phyloP scores from a whole-genome alignment of 2,113 vertebrate genomes.

The Tinamus guttatus region DNA sequence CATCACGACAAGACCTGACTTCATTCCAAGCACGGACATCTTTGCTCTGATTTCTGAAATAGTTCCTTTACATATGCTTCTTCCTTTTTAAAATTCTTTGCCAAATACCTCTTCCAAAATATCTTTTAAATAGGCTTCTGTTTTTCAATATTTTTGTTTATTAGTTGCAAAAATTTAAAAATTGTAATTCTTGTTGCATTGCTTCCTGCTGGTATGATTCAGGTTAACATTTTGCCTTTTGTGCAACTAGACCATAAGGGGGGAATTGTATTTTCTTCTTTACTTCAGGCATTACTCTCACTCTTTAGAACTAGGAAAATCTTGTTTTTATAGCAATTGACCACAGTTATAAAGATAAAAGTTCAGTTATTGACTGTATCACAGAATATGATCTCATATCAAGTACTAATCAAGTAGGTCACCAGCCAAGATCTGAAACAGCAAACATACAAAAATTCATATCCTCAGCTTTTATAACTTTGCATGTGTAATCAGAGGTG shows the following conservation, averaged over 20 bases:
- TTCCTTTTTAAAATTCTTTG: not conserved
- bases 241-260: not conserved
- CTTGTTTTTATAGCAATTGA: not conserved
- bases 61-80: not conserved
- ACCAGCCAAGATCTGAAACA: not conserved
- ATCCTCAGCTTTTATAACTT: not conserved
- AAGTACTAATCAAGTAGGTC: not conserved
- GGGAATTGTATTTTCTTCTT: not conserved
- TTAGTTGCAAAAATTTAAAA: not conserved
- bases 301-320: not conserved
- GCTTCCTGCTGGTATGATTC: not conserved
- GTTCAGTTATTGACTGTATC: not conserved
- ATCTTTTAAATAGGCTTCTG: not conserved
- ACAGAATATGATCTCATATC: not conserved
- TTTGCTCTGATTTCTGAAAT: not conserved
- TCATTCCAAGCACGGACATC: not conserved
- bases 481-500: fast-evolving
- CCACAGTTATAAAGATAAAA: not conserved
- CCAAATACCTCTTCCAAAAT: not conserved
- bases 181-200: not conserved
- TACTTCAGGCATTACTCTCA: not conserved
- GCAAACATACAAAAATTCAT: not conserved
- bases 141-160: not conserved
- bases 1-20: not conserved
- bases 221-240: not conserved